Conservation (phyloP, 2,113 vertebrate genomes). For the Nibea coibor region DNA sequence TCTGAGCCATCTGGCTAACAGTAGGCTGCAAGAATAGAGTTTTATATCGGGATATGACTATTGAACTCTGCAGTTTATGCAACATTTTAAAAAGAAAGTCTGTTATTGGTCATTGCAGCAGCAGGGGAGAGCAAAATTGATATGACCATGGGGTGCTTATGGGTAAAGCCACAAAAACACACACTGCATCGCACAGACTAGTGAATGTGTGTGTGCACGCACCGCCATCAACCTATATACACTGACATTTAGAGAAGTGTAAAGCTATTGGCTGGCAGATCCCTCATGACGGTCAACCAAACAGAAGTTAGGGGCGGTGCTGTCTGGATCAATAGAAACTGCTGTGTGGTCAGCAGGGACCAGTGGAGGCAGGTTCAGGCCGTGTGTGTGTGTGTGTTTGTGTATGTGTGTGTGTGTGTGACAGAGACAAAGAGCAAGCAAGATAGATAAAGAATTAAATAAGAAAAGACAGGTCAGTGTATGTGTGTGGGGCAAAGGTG, state of each 20-base stretch:
- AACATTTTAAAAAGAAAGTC: slow-evolving; percentile 32
- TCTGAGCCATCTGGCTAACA: slow-evolving; percentile 54
- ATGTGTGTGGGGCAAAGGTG: slow-evolving; percentile 30
- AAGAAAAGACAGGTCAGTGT: slow-evolving; percentile 54
- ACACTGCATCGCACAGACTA: neutral
- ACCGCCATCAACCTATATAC: slow-evolving; percentile 49
- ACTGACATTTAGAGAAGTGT: slow-evolving; percentile 70
- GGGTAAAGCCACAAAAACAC: slow-evolving; percentile 20
- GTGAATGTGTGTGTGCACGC: slow-evolving; percentile 7
- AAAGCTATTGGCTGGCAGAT: slow-evolving; percentile 51
- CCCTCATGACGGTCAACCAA: slow-evolving; percentile 61
- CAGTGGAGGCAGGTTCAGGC: slow-evolving; percentile 20
- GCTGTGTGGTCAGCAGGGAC: slow-evolving; percentile 63
- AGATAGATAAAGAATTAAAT: slow-evolving; percentile 68
- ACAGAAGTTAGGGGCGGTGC: slow-evolving; percentile 62
- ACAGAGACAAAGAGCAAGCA: slow-evolving; percentile 36
- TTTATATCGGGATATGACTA: slow-evolving; percentile 4
- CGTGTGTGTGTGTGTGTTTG: slow-evolving; percentile 12
- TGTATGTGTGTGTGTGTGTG: slow-evolving; percentile 27
- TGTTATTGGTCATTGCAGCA: slow-evolving; percentile 11
- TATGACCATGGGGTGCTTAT: slow-evolving; percentile 3
- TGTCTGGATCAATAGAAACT: slow-evolving; percentile 68
- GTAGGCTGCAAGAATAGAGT: slow-evolving; percentile 8
- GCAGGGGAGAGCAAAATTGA: slow-evolving; percentile 18
- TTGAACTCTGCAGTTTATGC: slow-evolving; percentile 11